These are phyloP conservation scores for Prionace glauca DNA, from an alignment of 2,797 vertebrate genomes.

Conservation along the genomic window DNA sequence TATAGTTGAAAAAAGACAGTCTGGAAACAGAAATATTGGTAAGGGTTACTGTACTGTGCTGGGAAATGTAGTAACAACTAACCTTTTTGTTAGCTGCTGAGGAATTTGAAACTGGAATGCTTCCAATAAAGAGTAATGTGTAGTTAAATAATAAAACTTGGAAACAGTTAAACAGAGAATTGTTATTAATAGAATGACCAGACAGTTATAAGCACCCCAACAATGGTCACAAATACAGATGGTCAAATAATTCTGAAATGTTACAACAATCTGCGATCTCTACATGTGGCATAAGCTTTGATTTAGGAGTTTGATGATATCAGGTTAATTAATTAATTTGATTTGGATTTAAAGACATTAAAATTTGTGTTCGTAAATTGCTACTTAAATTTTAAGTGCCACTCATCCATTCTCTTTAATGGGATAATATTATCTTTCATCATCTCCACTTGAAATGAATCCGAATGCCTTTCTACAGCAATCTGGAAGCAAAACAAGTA, in stretches of 20 bases:
- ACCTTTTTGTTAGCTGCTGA: neutral
- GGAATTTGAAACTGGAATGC: neutral
- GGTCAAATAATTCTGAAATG: neutral
- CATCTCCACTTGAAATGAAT: neutral
- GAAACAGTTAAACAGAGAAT: slow-evolving; percentile 9
- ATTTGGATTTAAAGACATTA: neutral
- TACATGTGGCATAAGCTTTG: neutral
- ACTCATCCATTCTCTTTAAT: neutral
- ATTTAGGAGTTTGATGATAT: neutral
- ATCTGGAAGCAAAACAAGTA: neutral
- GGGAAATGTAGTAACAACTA: neutral
- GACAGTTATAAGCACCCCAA: neutral
- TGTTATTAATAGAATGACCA: neutral
- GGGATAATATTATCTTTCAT: neutral
- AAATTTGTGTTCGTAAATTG: neutral
- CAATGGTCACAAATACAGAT: neutral
- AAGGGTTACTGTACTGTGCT: neutral
- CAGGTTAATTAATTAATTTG: slow-evolving; percentile 5
- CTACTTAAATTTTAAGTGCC: neutral
- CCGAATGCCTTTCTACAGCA: neutral
- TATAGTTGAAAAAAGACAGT: neutral
- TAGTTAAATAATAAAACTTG: neutral
- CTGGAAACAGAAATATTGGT: neutral
- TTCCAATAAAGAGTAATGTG: neutral
- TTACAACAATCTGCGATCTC: neutral